Conservation (phyloP, 1,140 invertebrate species). For the Dufourea novaeangliae region DNA sequence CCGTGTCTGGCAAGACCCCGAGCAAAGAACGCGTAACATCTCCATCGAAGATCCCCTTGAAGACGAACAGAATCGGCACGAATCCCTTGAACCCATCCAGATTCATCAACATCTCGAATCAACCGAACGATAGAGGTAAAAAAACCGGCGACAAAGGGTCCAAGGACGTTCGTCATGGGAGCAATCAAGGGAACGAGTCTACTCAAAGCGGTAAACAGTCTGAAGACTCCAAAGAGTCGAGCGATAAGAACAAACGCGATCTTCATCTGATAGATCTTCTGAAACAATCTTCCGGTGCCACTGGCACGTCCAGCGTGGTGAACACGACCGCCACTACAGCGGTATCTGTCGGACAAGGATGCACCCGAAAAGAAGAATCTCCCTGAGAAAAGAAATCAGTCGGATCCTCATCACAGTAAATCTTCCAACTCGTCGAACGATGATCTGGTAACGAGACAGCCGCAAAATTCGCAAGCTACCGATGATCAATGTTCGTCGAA, state of each 20-base stretch:
- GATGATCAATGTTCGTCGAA: slow-evolving; percentile 20
- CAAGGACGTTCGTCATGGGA: slow-evolving; percentile 1
- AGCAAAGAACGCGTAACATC: slow-evolving; percentile 63
- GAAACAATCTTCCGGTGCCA: slow-evolving; percentile 72
- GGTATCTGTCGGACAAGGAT: slow-evolving; percentile 51
- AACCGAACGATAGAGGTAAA: neutral
- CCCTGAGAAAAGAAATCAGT: slow-evolving; percentile 27
- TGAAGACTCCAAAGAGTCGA: slow-evolving; percentile 25
- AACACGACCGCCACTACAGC: slow-evolving; percentile 78
- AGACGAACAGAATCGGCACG: slow-evolving; percentile 35
- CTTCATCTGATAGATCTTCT: slow-evolving; percentile 70
- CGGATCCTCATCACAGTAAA: slow-evolving; percentile 20
- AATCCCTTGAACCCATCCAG: slow-evolving; percentile 36
- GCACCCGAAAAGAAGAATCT: neutral
- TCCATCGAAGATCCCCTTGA: slow-evolving; percentile 74
- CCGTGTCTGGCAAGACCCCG: neutral
- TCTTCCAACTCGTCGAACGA: slow-evolving; percentile 35
- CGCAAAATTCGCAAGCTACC: neutral
- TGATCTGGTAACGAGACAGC: neutral
- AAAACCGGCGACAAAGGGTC: slow-evolving; percentile 17
- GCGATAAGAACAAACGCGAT: slow-evolving; percentile 31
- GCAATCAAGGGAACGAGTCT: neutral
- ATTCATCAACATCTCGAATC: slow-evolving; percentile 45
- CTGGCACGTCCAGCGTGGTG: slow-evolving; percentile 77
- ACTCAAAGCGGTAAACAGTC: slow-evolving; percentile 5